Base-by-base conservation (phyloP, 2,888 invertebrate genomes). In the Scaptodrosophila latifasciaeformis region DNA sequence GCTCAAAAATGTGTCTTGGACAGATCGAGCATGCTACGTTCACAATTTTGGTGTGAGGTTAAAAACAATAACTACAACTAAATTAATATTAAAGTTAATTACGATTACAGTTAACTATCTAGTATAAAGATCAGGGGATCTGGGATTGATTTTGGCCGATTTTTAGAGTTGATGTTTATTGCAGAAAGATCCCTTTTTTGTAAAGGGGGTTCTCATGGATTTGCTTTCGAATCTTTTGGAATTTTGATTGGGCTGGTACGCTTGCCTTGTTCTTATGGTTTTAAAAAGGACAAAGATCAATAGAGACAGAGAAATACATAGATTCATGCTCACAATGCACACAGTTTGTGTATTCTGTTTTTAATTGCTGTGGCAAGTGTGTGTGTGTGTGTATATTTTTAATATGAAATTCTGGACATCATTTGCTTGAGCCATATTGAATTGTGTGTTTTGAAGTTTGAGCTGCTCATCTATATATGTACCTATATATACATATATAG, bases 401-500 rank as follows among this genome's bases (percentile, higher is more conserved):
- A 10, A n/a, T n/a, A n/a, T 30, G 29, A 29, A 12, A 40, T 10
- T 15, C 46, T 69, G 74, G 79, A 56, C 80, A 76, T 62, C 77
- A 46, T 69, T 54, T 49, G 59, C n/a, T 43, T 54, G 71, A 68
- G 76, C 78, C 79, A 75, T 78, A 45, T 59, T 54, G 58, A 54
- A 46, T 48, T 51, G 58, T 51, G 57, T 52, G 30, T 39, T 40
- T 50, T 44, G 52, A 17, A 27, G 55, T 42, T 35, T 47, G 34
- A 4, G 34, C 34, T 34, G 34, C 13, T 31, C n/a, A n/a, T 31
- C 49, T 50, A 15, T 48, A 51, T 37, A 46, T 50, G 34, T 42
- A 44, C 15, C 9, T n/a, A 24, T 21, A 12, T n/a, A n/a, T n/a
- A n/a, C n/a, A n/a, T n/a, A n/a, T n/a, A n/a, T n/a, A n/a, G n/a